phyloP scores from a whole-genome alignment of 2,888 invertebrate genomes.

The Netelia virgata region DNA sequence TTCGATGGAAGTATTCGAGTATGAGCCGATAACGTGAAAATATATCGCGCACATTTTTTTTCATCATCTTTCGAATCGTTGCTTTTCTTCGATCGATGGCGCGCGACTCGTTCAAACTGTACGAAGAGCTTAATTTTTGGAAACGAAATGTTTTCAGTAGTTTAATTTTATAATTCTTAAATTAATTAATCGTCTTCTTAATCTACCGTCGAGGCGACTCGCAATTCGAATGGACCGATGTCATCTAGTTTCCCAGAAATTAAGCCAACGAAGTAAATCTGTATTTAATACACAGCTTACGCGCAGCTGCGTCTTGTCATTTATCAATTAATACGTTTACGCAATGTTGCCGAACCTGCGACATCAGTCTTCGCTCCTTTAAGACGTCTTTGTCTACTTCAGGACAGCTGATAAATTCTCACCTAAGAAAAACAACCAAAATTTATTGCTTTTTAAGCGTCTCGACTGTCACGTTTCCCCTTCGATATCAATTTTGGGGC shows the following conservation, averaged over 20 bases:
- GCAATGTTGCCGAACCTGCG: background rate
- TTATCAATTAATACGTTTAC: slow-evolving; percentile 34
- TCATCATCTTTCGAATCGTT: too few species aligned
- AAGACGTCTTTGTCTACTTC: background rate
- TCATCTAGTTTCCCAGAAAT: background rate
- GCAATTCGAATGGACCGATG: too few species aligned
- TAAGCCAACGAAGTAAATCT: background rate
- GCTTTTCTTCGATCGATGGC: too few species aligned
- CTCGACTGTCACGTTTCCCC: background rate
- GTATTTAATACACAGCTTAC: background rate
- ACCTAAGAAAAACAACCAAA: background rate
- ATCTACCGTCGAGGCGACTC: too few species aligned
- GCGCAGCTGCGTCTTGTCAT: slow-evolving; percentile 11
- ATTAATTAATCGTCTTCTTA: too few species aligned
- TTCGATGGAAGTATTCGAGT: too few species aligned
- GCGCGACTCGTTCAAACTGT: too few species aligned
- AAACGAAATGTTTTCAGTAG: too few species aligned
- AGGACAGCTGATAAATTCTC: background rate
- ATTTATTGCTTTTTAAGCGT: background rate
- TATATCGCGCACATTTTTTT: too few species aligned
- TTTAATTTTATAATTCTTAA: too few species aligned
- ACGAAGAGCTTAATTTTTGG: background rate
- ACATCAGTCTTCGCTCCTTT: background rate
- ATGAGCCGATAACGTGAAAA: too few species aligned
- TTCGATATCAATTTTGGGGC: background rate